Evolutionary conservation across 2,113 vertebrate genomes (phyloP), one percentile per base, ranked within the genome.

Genomic region (Scopus umbretta): DNA sequence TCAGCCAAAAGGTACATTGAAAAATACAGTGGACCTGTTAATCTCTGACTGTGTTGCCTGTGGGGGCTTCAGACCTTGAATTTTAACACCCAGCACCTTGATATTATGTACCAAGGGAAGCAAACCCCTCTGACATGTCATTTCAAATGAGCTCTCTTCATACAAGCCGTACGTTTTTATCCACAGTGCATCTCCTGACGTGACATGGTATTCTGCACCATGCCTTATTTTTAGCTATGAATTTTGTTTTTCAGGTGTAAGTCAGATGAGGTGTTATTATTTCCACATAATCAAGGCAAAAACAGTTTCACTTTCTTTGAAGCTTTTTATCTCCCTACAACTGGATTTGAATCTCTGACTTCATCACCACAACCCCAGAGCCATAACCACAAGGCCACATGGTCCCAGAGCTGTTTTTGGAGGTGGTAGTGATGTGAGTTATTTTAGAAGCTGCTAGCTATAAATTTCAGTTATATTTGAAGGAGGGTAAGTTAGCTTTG

Each of bases 381-480:
- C 92, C 96, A 92, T 96, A 97, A 96, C 97, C 97, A 92, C 96
- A 97, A 96, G 96, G 94, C 96, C 96, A 94, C 89, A 95, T 88
- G 89, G 94, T 91, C 70, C 67, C 67, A 88, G 42, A 36, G 80
- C 88, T 96, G 96, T 94, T 94, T 94, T 89, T 91, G 91, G 94
- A 94, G 90, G 90, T 91, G 93, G 96, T 43, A 16, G 79, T 83
- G 92, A 88, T 92, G 96, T 67, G 94, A 96, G 93, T 85, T 98
- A 96, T 97, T 98, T 93, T 90, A 94, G 93, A 95, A 91, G 94
- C 86, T 91, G 86, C 96, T 40, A 79, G 82, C 90, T 97, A 86
- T 97, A 92, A 93, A 98, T 97, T 97, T 97, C 96, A 96, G 94
- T 67, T 86, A 25, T 95, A 92, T 95, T 88, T 75, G 56, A 90